These are phyloP conservation scores for Vespertilio murinus DNA, from an alignment of 2,797 vertebrate genomes.

Conservation along the genomic window DNA sequence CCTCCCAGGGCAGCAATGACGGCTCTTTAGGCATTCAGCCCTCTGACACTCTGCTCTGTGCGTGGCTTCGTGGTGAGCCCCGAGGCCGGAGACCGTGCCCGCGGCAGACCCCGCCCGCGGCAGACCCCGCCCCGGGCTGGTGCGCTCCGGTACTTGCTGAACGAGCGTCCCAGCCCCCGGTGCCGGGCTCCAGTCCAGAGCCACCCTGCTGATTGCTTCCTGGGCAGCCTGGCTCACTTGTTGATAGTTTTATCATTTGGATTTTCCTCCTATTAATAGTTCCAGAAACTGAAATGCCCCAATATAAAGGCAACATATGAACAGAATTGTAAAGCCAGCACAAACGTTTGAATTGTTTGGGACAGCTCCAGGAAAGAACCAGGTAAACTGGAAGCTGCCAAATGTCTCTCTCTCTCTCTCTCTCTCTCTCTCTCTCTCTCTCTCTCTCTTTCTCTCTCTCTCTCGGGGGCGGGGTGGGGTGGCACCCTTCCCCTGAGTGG, in stretches of 20 bases:
- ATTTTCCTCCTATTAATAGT: background rate
- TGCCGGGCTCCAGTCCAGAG: background rate
- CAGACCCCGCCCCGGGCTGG: background rate
- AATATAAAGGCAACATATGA: conserved; percentile 59
- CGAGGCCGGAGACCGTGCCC: background rate
- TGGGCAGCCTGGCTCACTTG: background rate
- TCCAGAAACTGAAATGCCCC: conserved; percentile 60
- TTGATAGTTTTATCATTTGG: background rate
- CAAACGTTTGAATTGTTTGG: conserved; percentile 60
- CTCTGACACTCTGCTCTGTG: background rate
- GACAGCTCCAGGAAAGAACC: conserved; percentile 47
- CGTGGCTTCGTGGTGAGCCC: background rate
- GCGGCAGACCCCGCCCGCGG: background rate
- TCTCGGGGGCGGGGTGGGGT: background rate
- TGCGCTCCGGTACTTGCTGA: background rate
- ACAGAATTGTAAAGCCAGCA: conserved; percentile 56
- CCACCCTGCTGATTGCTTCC: background rate
- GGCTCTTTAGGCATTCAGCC: background rate
- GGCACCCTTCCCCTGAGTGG: background rate
- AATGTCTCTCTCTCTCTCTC: background rate
- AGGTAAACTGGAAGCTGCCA: conserved; percentile 48
- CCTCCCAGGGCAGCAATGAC: background rate
- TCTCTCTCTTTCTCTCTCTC: too few relatives aligned
- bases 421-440: too few relatives aligned
- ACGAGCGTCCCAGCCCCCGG: background rate